Percentiles rank a stretch among this genome's conserved stretches.
Conservation (phyloP, 2,888 invertebrate genomes). For the Muschampia plurimacula region DNA sequence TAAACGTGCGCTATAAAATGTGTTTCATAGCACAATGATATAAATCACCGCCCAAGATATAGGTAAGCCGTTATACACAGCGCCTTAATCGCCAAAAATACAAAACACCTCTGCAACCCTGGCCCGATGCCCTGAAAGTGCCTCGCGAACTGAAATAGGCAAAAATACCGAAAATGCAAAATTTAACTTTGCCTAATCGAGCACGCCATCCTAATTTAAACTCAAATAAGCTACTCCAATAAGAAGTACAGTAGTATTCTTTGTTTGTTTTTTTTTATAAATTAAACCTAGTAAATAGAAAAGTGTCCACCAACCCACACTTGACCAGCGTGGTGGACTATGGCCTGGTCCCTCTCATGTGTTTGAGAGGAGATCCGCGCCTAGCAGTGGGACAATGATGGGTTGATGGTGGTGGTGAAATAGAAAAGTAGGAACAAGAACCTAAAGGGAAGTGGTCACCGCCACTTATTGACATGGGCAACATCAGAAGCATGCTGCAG, state of each 20-base stretch:
- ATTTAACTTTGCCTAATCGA: not conserved
- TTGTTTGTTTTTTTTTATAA: not conserved
- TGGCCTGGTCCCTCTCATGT: no score
- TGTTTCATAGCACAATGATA: not conserved
- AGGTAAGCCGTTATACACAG: not conserved
- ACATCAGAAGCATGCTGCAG: no score
- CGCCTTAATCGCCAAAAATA: not conserved
- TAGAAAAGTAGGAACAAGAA: no score
- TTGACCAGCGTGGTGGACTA: no score
- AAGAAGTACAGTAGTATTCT: not conserved
- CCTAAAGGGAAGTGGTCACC: no score
- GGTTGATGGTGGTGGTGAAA: no score
- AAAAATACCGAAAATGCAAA: slow-evolving; percentile 1
- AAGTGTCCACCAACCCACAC: no score
- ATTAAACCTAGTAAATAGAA: no score
- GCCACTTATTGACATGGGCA: no score
- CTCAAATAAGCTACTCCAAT: not conserved
- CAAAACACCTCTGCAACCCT: not conserved
- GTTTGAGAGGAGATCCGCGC: no score
- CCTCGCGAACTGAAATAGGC: not conserved
- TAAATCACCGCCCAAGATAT: not conserved
- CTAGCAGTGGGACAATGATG: no score
- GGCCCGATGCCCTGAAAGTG: slow-evolving; percentile 7
- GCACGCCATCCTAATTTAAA: not conserved
- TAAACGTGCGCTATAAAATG: not conserved